phyloP scores from a whole-genome alignment of 2,113 vertebrate species.

The Pygoscelis adeliae region DNA sequence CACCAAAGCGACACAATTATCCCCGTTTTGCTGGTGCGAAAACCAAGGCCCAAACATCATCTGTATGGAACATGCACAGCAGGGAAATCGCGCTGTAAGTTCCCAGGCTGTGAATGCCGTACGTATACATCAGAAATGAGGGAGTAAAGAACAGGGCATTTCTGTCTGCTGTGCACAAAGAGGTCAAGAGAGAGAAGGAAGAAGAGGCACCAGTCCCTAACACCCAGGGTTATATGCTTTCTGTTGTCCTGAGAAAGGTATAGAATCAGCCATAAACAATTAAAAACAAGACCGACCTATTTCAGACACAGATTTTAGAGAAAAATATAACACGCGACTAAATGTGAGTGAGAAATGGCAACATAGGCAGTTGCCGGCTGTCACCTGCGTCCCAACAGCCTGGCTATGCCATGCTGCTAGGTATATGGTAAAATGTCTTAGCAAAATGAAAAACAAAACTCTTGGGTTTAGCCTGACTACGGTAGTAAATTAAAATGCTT shows the following conservation, averaged over 20 bases:
- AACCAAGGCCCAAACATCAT: not conserved
- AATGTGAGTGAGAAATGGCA: not conserved
- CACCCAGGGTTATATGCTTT: rapidly evolving
- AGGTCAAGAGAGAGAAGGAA: not conserved
- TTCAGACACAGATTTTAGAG: not conserved
- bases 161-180: not conserved
- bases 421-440: not conserved
- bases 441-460: not conserved
- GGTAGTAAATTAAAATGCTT: not conserved
- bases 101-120: not conserved
- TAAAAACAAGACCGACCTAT: not conserved
- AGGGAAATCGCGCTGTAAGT: not conserved
- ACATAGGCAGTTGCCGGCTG: rapidly evolving
- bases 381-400: not conserved
- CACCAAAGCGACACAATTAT: conserved; percentile 7
- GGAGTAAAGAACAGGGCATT: not conserved
- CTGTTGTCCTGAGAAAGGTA: not conserved
- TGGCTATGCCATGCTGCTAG: not conserved
- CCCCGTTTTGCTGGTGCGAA: not conserved
- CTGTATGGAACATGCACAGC: not conserved
- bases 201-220: not conserved
- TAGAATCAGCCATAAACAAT: not conserved
- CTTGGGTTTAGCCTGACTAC: not conserved
- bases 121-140: not conserved
- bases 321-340: not conserved